Evolutionary conservation across 2,888 invertebrate genomes (phyloP).

Genomic region (Drosophila cyrtoloma): DNA sequence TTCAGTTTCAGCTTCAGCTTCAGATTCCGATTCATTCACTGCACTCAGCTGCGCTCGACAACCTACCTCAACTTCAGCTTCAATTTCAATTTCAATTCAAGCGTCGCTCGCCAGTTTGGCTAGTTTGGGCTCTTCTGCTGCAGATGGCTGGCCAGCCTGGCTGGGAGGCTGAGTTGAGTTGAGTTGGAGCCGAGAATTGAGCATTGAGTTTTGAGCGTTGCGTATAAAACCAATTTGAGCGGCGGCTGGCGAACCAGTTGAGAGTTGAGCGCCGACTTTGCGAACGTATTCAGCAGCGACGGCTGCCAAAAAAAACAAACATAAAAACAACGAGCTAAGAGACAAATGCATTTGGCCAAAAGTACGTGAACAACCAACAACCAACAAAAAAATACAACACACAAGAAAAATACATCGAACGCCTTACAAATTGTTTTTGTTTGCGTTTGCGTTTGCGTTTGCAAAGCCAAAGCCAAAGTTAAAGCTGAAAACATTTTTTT

Average conservation of each 20-base stretch:
- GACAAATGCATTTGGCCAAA: constrained; percentile 71
- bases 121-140: constrained; percentile 36
- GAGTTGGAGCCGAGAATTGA: constrained; percentile 15
- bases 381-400: background rate
- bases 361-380: constrained; percentile 30
- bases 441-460: constrained; percentile 37
- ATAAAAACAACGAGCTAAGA: constrained; percentile 17
- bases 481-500: constrained; percentile 16
- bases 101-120: constrained; percentile 5
- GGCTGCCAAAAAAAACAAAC: background rate
- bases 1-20: background rate
- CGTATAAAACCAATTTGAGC: constrained; percentile 77
- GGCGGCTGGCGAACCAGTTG: constrained; percentile 72
- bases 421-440: constrained; percentile 16
- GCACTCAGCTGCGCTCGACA: constrained; percentile 28
- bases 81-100: constrained; percentile 47
- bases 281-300: constrained; percentile 65
- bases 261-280: constrained; percentile 80
- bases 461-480: constrained; percentile 23
- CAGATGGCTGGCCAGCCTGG: constrained; percentile 34
- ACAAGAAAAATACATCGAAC: background rate
- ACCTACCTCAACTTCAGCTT: constrained; percentile 64
- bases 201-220: constrained; percentile 39
- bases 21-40: constrained; percentile 16
- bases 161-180: constrained; percentile 20